Conservation (phyloP, 2,113 vertebrate species). For the Rhodinocichla rosea region DNA sequence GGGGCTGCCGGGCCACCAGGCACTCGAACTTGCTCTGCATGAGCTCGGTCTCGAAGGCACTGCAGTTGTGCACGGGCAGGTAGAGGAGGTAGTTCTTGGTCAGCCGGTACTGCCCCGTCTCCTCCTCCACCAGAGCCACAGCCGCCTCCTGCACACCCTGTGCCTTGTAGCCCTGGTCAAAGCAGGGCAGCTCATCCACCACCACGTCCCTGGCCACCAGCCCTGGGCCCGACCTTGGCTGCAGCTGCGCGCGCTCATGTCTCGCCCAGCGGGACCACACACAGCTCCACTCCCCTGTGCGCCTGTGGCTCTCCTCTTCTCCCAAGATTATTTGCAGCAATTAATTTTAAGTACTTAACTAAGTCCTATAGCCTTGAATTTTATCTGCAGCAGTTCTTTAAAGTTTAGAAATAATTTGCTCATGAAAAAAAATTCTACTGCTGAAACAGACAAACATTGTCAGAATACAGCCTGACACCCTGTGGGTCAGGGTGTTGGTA, state of each 20-base stretch:
- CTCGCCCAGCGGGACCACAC: background rate
- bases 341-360: background rate
- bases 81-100: background rate
- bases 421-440: background rate
- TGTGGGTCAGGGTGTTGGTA: background rate
- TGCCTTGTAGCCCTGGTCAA: background rate
- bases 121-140: accelerated
- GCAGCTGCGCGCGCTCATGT: accelerated
- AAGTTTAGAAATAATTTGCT: background rate
- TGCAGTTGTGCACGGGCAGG: background rate
- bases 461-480: background rate
- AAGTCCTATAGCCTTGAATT: background rate
- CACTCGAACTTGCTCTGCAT: accelerated
- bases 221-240: background rate
- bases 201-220: background rate
- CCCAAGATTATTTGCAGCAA: background rate
- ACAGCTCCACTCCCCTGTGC: accelerated
- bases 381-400: background rate
- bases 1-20: background rate
- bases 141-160: background rate
- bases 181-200: background rate
- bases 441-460: background rate
- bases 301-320: background rate
- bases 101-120: accelerated
- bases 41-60: background rate